Conservation (phyloP, 1,140 invertebrate species). For the Scaptomyza graminum region DNA sequence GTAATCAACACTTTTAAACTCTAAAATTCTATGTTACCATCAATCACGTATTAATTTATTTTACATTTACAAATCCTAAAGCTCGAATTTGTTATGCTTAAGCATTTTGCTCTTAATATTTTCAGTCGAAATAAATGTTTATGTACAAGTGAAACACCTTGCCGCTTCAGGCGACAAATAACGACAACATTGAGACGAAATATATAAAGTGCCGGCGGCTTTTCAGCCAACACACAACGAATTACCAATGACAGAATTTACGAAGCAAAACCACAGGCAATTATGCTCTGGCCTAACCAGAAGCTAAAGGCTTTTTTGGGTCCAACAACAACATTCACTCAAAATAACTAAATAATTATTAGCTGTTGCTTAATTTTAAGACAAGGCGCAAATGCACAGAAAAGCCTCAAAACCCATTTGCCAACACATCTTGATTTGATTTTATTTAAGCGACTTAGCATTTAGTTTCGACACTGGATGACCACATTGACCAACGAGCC, state of each 20-base stretch:
- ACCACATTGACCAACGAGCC: slow-evolving; percentile 52
- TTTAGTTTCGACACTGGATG: slow-evolving; percentile 71
- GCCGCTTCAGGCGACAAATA: background rate
- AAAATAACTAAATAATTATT: slow-evolving; percentile 70
- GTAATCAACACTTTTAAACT: no score
- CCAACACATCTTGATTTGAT: slow-evolving; percentile 52
- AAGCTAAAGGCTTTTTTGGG: slow-evolving; percentile 1
- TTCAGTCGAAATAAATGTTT: slow-evolving; percentile 12
- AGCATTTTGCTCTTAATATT: no score
- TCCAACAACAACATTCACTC: background rate
- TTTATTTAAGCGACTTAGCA: slow-evolving; percentile 63
- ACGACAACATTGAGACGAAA: no score
- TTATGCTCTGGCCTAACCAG: slow-evolving; percentile 31
- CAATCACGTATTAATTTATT: no score
- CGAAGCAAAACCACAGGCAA: slow-evolving; percentile 44
- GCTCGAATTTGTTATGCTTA: no score
- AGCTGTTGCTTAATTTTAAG: slow-evolving; percentile 56
- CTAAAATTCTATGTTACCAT: no score
- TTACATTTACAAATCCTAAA: no score
- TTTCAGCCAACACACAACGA: background rate
- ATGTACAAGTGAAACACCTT: slow-evolving; percentile 17
- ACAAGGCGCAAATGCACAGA: slow-evolving; percentile 6
- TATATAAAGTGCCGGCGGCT: slow-evolving; percentile 1
- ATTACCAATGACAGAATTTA: slow-evolving; percentile 29
- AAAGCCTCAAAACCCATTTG: slow-evolving; percentile 62